Evolutionary conservation across 2,888 invertebrate species (phyloP), one percentile per base, ranked within the genome.

Genomic region (Cataglyphis livida): DNA sequence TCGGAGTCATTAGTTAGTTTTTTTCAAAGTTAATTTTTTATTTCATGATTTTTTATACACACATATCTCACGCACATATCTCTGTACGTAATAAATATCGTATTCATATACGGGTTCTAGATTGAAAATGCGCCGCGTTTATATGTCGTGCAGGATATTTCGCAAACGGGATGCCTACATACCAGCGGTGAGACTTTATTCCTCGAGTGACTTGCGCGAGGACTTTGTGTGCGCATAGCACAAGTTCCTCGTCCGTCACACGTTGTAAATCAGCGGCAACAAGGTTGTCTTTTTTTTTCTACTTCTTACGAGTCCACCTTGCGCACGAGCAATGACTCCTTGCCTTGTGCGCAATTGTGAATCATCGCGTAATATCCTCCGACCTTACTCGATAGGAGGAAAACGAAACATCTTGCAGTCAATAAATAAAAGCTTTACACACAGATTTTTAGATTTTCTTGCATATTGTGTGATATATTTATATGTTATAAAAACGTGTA

Each of bases 311-410:
- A 81, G 82, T 87, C 79, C 83, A 89, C 89, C 85, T 89, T 89
- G 88, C 82, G 44, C 68, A 82, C 88, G 88, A 85, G 87, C 88
- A 89, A 89, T 87, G 88, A 88, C 89, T 88, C 84, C 85, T 88
- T 81, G 84, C 87, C 87, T 87, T 83, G 89, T 84, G 84, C 84
- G 87, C 85, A 84, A 88, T 88, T 88, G 89, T 88, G 88, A 88
- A 89, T 88, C 88, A 88, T 87, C 89, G 87, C 84, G 81, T 87
- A 88, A 89, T 88, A 85, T 87, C 85, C 89, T 89, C 79, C 81
- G 88, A 85, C 88, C 88, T 88, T 89, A 87, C 84, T 85, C 88
- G 84, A 57, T 61, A 59, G 84, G 71, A 81, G 87, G 89, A 85
- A 87, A 88, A 83, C 85, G 84, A 89, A 83, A 84, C 25, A 85